Evolutionary conservation across 2,797 vertebrate species (phyloP).

Genomic region (Harpagifer antarcticus): DNA sequence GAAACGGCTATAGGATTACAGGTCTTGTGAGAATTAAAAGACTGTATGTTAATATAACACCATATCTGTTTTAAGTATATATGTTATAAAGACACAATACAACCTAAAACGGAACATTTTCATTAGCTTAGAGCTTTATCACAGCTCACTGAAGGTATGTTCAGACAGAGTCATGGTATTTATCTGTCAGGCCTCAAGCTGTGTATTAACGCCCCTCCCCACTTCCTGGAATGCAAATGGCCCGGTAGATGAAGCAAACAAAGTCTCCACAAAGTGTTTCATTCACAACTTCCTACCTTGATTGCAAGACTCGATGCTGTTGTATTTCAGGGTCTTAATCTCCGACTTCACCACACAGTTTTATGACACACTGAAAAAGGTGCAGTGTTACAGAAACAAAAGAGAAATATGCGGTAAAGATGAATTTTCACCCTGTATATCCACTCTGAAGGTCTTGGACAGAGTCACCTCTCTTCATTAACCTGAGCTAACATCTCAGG

Average conservation of each 20-base stretch:
- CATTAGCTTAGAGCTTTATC: not conserved
- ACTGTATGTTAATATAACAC: not conserved
- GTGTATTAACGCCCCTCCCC: constrained; percentile 14
- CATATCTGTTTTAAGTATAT: too few species aligned
- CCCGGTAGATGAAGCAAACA: not conserved
- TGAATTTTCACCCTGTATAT: not conserved
- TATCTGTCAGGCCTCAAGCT: constrained; percentile 22
- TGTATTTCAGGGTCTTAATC: not conserved
- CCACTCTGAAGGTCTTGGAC: not conserved
- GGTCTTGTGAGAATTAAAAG: not conserved
- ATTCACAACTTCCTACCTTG: constrained; percentile 41
- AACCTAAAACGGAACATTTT: not conserved
- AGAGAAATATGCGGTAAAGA: not conserved
- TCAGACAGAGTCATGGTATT: constrained; percentile 4
- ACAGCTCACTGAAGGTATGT: not conserved
- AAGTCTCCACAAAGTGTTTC: constrained; percentile 11
- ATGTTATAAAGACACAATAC: too few species aligned
- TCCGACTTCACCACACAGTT: constrained; percentile 16
- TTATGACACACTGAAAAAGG: not conserved
- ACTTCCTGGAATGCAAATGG: constrained; percentile 44
- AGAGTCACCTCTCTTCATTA: not conserved
- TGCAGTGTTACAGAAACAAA: not conserved
- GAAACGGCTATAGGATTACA: not conserved
- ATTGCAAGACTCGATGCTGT: not conserved
- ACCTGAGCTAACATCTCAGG: not conserved